These are phyloP conservation scores for Drosophila borealis DNA, from an alignment of 2,888 invertebrate genomes.

Conservation along the genomic window DNA sequence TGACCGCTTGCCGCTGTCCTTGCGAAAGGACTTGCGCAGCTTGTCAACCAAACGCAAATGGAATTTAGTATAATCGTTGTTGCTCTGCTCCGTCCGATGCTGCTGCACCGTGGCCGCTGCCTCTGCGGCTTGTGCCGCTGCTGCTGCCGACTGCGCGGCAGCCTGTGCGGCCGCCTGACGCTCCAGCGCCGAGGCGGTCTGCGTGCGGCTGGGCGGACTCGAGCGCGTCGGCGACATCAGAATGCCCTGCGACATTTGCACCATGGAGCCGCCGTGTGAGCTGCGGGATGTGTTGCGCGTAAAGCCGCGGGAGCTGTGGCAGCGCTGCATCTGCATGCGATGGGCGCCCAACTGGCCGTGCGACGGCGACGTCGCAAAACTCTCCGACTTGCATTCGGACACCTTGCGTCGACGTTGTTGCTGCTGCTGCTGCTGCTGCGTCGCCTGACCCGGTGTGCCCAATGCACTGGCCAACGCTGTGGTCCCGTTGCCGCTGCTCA, in stretches of 20 bases:
- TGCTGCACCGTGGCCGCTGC: constrained; percentile 60
- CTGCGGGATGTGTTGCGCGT: constrained; percentile 87
- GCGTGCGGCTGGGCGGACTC: constrained; percentile 86
- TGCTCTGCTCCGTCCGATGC: constrained; percentile 64
- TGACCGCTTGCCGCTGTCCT: constrained; percentile 83
- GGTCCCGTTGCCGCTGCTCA: constrained; percentile 85
- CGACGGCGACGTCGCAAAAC: constrained; percentile 86
- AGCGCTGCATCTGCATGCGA: constrained; percentile 84
- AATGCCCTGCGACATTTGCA: constrained; percentile 35
- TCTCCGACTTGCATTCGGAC: constrained; percentile 85
- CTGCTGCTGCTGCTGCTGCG: constrained; percentile 28
- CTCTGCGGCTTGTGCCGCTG: constrained; percentile 32
- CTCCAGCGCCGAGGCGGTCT: constrained; percentile 60
- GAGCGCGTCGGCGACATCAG: constrained; percentile 87
- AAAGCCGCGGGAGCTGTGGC: constrained; percentile 86
- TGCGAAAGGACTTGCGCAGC: constrained; percentile 88
- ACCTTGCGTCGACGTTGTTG: constrained; percentile 86
- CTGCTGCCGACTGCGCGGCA: constrained; percentile 67
- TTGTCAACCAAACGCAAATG: constrained; percentile 90
- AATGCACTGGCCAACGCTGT: constrained; percentile 87
- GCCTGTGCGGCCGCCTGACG: constrained; percentile 64
- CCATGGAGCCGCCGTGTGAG: constrained; percentile 86
- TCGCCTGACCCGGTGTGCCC: constrained; percentile 85
- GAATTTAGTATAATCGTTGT: constrained; percentile 90
- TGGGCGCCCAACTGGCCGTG: constrained; percentile 79